These are phyloP conservation scores for Archips crataeganus DNA, from an alignment of 2,888 invertebrate species.

Conservation along the genomic window DNA sequence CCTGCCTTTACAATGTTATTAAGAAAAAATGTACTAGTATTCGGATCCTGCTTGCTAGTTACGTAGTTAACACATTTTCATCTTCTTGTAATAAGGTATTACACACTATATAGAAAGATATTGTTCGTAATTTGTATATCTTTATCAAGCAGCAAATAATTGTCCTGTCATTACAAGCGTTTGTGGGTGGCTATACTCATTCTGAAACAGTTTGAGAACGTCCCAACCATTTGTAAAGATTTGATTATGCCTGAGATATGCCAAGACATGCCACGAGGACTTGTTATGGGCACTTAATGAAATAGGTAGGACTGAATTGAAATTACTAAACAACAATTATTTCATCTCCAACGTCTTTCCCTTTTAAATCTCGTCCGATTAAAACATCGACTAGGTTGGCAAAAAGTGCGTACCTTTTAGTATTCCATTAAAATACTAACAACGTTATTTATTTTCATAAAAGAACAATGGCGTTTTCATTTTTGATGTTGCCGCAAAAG, in stretches of 20 bases:
- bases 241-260: not conserved
- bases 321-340: not conserved
- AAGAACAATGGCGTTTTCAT: constrained; percentile 26
- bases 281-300: not conserved
- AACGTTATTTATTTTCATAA: constrained; percentile 18
- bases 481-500: constrained; percentile 27
- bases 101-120: too few species aligned
- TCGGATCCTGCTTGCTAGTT: too few species aligned
- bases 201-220: too few species aligned
- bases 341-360: not conserved
- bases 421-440: constrained; percentile 16
- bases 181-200: too few species aligned
- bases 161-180: too few species aligned
- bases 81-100: too few species aligned
- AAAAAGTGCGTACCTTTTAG: constrained; percentile 1
- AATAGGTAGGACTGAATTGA: not conserved
- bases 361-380: not conserved
- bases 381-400: not conserved
- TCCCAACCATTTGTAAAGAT: too few species aligned
- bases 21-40: too few species aligned
- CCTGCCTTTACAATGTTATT: too few species aligned
- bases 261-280: not conserved
- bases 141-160: too few species aligned
- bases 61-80: too few species aligned
- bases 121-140: too few species aligned